Base-by-base conservation (phyloP, 2,888 invertebrate species). In the Drosophila testacea region DNA sequence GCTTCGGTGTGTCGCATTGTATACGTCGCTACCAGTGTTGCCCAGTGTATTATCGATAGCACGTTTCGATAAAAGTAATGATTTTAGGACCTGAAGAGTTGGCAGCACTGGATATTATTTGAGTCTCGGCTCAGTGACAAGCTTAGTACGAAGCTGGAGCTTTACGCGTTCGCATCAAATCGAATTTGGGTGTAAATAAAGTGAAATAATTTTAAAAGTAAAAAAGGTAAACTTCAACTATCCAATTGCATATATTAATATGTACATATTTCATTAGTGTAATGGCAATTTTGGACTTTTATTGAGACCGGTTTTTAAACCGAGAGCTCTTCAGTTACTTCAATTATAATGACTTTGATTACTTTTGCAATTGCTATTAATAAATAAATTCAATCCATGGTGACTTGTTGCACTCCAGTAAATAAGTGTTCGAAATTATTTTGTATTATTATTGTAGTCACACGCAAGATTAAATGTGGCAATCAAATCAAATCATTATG, bases 211-310 rank as follows among this genome's bases (percentile, higher is more conserved):
- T 39, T 46, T 42, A 46, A 28, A 60, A 57, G 30, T 28, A 50
- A 61, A 64, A 70, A 60, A 73, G 77, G 75, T 75, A 75, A 77
- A 57, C 41, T 48, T 50, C 28, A 44, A 34, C 44, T 28, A 70
- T 32, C 51, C 4, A 54, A 64, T 52, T 71, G 46, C 39, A 54
- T 59, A 30, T 46, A 38, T 39, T 62, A 57, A 47, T 50, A 44
- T 3, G 22, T 22, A 22, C 7, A 6, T 32, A 32, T 72, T 36
- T 56, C 1, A 30, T 27, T 39, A 51, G 56, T 34, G 42, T 28
- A 47, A 16, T 36, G 41, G 28, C 10, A 51, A 48, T 44, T 30
- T 34, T 41, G 4, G 6, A 39, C 11, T 34, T 7, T 6, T 48
- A 52, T 13, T 36, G 11, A 54, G 56, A 73, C 73, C 69, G 51